phyloP scores from a whole-genome alignment of 2,113 vertebrate species.

The Thalassoma bifasciatum region DNA sequence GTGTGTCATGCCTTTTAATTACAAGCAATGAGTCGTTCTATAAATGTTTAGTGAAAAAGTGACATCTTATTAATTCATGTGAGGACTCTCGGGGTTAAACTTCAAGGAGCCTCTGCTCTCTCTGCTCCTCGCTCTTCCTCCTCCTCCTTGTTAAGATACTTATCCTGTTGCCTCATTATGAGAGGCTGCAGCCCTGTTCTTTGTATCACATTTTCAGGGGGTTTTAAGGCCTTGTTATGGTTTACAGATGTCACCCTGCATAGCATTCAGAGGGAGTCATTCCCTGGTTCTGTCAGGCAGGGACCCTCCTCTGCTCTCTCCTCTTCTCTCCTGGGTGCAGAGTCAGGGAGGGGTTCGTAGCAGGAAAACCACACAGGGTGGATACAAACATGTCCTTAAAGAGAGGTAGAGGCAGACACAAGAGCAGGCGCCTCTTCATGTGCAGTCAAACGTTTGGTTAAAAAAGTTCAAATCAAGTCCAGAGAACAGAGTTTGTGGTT shows the following conservation, averaged over 20 bases:
- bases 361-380: slow-evolving; percentile 58
- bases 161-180: slow-evolving; percentile 70
- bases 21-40: slow-evolving; percentile 31
- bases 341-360: slow-evolving; percentile 60
- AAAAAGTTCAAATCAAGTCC: neutral
- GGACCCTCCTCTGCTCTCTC: slow-evolving; percentile 73
- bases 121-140: slow-evolving; percentile 22
- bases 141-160: slow-evolving; percentile 59
- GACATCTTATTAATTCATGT: slow-evolving; percentile 50
- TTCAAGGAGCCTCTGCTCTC: slow-evolving; percentile 29
- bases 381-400: slow-evolving; percentile 31
- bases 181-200: slow-evolving; percentile 65
- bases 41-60: slow-evolving; percentile 59
- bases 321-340: slow-evolving; percentile 56
- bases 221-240: slow-evolving; percentile 74
- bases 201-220: slow-evolving; percentile 68
- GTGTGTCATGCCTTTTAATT: slow-evolving; percentile 25
- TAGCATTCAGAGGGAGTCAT: slow-evolving; percentile 75
- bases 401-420: slow-evolving; percentile 24
- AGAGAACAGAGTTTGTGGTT: no score
- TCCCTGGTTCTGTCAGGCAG: slow-evolving; percentile 69
- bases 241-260: slow-evolving; percentile 83
- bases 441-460: neutral
- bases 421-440: neutral
- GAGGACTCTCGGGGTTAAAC: slow-evolving; percentile 39